These are phyloP conservation scores for Setophaga coronata DNA, from an alignment of 2,113 vertebrate genomes.

Conservation along the genomic window DNA sequence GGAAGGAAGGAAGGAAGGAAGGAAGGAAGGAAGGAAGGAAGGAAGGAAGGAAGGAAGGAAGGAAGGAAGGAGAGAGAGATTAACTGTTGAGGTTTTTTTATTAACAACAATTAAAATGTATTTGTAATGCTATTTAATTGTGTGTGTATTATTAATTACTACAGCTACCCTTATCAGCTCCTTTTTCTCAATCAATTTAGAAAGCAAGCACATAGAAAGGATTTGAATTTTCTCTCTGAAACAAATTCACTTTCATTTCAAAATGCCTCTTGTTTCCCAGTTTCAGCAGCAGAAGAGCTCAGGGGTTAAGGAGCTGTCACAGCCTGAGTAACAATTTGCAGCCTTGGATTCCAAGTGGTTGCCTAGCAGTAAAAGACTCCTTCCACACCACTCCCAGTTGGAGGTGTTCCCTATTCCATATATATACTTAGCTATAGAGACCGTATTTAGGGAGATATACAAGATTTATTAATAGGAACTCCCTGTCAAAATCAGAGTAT, in stretches of 20 bases:
- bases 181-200: not conserved
- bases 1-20: not conserved
- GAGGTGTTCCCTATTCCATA: constrained; percentile 39
- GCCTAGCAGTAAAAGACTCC: constrained; percentile 54
- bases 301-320: constrained; percentile 33
- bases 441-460: not conserved
- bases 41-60: too few species aligned
- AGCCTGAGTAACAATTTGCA: constrained; percentile 35
- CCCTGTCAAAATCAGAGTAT: not conserved
- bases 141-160: not conserved
- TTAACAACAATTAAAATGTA: not conserved
- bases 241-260: not conserved
- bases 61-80: not conserved
- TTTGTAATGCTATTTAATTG: not conserved
- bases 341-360: constrained; percentile 34
- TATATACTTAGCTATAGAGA: constrained; percentile 19
- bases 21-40: too few species aligned
- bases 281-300: constrained; percentile 18
- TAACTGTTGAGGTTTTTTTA: not conserved
- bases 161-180: not conserved
- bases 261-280: not conserved
- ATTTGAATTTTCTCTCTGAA: not conserved
- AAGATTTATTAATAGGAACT: constrained; percentile 45
- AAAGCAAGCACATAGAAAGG: not conserved
- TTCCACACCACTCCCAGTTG: not conserved